Evolutionary conservation across 2,888 invertebrate species (phyloP).

Genomic region (Chalcosyrphus nemorum): DNA sequence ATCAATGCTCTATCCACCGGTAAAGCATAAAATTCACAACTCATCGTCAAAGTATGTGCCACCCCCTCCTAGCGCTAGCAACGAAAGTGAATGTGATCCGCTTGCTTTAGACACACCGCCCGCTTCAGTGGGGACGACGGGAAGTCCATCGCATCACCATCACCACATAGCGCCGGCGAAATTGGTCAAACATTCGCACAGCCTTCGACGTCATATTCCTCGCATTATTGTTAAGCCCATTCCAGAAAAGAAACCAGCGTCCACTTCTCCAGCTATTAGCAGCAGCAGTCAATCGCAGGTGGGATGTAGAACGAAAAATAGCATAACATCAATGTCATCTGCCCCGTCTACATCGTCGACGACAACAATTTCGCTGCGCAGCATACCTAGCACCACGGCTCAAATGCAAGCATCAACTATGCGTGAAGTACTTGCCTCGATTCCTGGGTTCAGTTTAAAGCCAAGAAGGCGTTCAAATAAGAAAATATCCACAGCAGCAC

Average conservation of each 20-base stretch:
- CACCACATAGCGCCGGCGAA: slow-evolving; percentile 67
- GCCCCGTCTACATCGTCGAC: slow-evolving; percentile 72
- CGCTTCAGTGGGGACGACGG: slow-evolving; percentile 59
- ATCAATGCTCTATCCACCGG: slow-evolving; percentile 64
- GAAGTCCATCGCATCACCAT: slow-evolving; percentile 58
- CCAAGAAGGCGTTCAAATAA: slow-evolving; percentile 88
- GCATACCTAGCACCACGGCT: slow-evolving; percentile 78
- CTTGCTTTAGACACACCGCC: slow-evolving; percentile 78
- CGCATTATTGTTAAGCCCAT: slow-evolving; percentile 92
- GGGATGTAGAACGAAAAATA: slow-evolving; percentile 53
- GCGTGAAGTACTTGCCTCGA: slow-evolving; percentile 93
- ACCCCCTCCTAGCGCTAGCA: slow-evolving; percentile 78
- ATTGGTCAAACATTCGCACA: slow-evolving; percentile 88
- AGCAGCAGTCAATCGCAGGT: slow-evolving; percentile 46
- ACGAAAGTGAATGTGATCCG: slow-evolving; percentile 81
- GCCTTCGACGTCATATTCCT: slow-evolving; percentile 86
- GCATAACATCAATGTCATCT: slow-evolving; percentile 36
- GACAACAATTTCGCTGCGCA: slow-evolving; percentile 79
- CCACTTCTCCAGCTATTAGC: slow-evolving; percentile 33
- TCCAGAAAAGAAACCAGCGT: slow-evolving; percentile 82
- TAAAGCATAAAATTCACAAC: slow-evolving; percentile 60
- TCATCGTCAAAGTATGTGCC: slow-evolving; percentile 76
- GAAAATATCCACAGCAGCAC: slow-evolving; percentile 94
- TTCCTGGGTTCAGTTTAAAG: slow-evolving; percentile 93
- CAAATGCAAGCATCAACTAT: slow-evolving; percentile 87